These are phyloP conservation scores for Cheilosia pagana DNA, from an alignment of 2,888 invertebrate species.

Conservation along the genomic window DNA sequence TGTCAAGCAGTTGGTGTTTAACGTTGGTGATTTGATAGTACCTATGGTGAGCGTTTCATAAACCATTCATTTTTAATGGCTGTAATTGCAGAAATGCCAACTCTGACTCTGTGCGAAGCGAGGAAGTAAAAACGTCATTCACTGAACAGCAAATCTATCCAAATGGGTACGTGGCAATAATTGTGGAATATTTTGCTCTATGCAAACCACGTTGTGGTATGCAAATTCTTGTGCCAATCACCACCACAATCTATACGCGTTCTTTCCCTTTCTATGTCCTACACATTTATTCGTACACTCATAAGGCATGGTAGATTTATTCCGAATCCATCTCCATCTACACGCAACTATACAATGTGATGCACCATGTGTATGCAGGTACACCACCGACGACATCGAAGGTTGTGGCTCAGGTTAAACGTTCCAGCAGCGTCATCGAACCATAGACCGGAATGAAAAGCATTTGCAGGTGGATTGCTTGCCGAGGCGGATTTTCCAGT, in stretches of 20 bases:
- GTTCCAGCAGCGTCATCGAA: slow-evolving; percentile 55
- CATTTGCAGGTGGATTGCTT: slow-evolving; percentile 55
- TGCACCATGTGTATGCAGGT: not conserved
- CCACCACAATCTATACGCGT: slow-evolving; percentile 8
- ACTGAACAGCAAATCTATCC: slow-evolving; percentile 49
- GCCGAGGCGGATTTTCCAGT: slow-evolving; percentile 68
- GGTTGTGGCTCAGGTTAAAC: slow-evolving; percentile 56
- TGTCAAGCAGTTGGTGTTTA: too few relatives aligned
- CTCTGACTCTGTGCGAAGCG: too few relatives aligned
- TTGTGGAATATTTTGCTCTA: slow-evolving; percentile 32
- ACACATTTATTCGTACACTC: slow-evolving; percentile 16
- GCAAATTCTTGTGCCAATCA: slow-evolving; percentile 64
- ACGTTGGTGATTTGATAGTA: too few relatives aligned
- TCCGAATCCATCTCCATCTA: slow-evolving; percentile 65
- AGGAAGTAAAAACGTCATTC: slow-evolving; percentile 24
- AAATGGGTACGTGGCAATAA: slow-evolving; percentile 48
- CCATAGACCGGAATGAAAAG: slow-evolving; percentile 68
- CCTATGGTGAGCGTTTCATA: too few relatives aligned
- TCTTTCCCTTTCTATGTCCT: not conserved
- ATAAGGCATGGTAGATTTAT: slow-evolving; percentile 54
- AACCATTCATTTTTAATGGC: too few relatives aligned
- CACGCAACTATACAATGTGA: slow-evolving; percentile 58
- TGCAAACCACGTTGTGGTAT: slow-evolving; percentile 39
- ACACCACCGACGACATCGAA: slow-evolving; percentile 27
- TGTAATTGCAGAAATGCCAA: too few relatives aligned